A percentile compares a stretch with the other conserved stretches of the same genome.
phyloP scores from a whole-genome alignment of 2,113 vertebrate species.

The Myocastor coypus region DNA sequence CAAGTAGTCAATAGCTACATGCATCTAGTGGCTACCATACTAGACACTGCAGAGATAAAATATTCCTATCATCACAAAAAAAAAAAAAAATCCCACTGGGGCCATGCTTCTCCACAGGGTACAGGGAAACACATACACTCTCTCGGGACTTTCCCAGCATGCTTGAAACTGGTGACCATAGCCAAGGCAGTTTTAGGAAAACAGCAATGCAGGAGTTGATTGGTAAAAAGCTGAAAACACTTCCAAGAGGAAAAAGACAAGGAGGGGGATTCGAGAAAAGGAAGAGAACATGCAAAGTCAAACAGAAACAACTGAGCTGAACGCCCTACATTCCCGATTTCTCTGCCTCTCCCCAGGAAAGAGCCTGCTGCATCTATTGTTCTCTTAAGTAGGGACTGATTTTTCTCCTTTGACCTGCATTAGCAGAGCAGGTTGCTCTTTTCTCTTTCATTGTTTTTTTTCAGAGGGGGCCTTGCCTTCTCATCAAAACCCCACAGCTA shows the following conservation, averaged over 20 bases:
- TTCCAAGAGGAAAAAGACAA: constrained; percentile 4
- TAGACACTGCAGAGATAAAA: background rate
- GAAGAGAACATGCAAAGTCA: background rate
- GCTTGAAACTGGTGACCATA: background rate
- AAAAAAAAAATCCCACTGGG: background rate
- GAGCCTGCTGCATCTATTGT: background rate
- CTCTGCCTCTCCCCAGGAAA: background rate
- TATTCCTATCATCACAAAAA: background rate
- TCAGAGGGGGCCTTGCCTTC: background rate
- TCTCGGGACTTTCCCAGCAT: background rate
- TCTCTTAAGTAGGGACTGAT: background rate
- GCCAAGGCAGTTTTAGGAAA: background rate
- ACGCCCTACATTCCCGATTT: background rate
- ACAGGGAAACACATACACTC: background rate
- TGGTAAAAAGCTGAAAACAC: background rate
- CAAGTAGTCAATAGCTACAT: background rate
- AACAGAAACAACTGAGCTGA: constrained; percentile 2
- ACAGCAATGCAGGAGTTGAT: background rate
- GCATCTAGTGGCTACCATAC: background rate
- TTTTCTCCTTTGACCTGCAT: background rate
- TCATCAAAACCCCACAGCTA: background rate
- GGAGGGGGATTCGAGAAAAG: constrained; percentile 31
- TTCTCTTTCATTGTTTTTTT: background rate
- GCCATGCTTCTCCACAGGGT: background rate
- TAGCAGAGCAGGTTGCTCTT: background rate